These are phyloP conservation scores for Stenurella melanura DNA, from an alignment of 2,888 invertebrate species.

Conservation along the genomic window DNA sequence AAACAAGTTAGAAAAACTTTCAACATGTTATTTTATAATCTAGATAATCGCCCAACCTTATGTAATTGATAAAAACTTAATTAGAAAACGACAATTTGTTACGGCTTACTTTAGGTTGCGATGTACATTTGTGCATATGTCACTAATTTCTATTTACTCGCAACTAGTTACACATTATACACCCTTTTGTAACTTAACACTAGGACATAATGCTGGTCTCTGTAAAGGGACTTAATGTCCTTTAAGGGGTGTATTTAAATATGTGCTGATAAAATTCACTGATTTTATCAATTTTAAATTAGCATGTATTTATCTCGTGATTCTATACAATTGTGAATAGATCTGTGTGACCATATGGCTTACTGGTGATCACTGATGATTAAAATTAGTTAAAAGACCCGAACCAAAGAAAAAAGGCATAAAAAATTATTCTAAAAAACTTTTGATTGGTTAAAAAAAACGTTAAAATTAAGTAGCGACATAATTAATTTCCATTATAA, in stretches of 20 bases:
- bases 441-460: background rate
- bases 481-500: background rate
- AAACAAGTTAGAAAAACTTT: too few relatives aligned
- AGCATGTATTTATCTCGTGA: constrained; percentile 51
- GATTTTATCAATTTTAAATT: constrained; percentile 59
- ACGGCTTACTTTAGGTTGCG: background rate
- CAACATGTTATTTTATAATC: too few relatives aligned
- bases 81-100: background rate
- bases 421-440: background rate
- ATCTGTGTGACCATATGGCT: constrained; percentile 41
- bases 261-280: constrained; percentile 52
- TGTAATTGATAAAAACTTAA: too few relatives aligned
- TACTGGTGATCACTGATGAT: constrained; percentile 26
- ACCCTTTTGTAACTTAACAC: constrained; percentile 52
- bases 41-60: too few relatives aligned
- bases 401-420: background rate
- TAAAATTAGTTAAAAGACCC: constrained; percentile 19
- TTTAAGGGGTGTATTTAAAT: constrained; percentile 56
- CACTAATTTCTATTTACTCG: constrained; percentile 38
- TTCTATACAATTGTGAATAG: constrained; percentile 40
- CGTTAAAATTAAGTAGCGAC: background rate
- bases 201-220: constrained; percentile 45
- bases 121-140: constrained; percentile 40
- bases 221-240: constrained; percentile 43
- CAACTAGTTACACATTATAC: background rate